A percentile compares a stretch with the other conserved stretches of the same genome.
Evolutionary conservation across 2,113 vertebrate species (phyloP).

Genomic region (Eleginops maclovinus): DNA sequence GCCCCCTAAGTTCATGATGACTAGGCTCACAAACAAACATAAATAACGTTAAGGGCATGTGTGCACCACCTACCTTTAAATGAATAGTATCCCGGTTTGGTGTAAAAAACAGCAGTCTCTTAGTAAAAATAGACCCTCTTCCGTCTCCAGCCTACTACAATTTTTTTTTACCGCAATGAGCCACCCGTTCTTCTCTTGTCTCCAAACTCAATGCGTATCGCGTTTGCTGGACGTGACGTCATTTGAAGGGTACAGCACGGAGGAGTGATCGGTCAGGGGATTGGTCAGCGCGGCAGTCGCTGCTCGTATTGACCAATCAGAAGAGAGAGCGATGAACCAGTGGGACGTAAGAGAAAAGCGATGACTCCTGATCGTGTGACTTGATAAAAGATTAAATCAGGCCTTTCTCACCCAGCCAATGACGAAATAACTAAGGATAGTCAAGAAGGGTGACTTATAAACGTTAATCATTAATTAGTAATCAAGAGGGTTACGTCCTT

Average conservation of each 20-base stretch:
- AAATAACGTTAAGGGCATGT: neutral
- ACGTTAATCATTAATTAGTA: slow-evolving; percentile 31
- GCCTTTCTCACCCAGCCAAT: neutral
- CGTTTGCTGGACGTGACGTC: slow-evolving; percentile 62
- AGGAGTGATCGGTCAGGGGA: neutral
- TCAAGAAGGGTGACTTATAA: neutral
- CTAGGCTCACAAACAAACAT: slow-evolving; percentile 4
- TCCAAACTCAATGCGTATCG: slow-evolving; percentile 35
- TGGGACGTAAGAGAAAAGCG: neutral
- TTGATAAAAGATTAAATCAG: slow-evolving; percentile 21
- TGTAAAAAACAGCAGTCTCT: neutral
- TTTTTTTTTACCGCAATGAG: slow-evolving; percentile 49
- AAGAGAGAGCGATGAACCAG: neutral
- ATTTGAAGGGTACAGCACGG: neutral
- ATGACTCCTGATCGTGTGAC: slow-evolving; percentile 61
- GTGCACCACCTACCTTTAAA: slow-evolving; percentile 52
- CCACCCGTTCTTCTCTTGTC: slow-evolving; percentile 2
- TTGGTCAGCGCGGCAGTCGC: slow-evolving; percentile 34
- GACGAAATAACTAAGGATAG: neutral
- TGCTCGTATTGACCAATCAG: slow-evolving; percentile 37
- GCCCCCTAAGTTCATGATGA: slow-evolving; percentile 42
- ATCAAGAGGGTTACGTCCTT: neutral
- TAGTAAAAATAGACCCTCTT: neutral
- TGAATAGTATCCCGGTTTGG: neutral
- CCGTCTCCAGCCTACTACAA: neutral